Evolutionary conservation across 2,888 invertebrate genomes (phyloP).

Genomic region (Diploptera punctata): DNA sequence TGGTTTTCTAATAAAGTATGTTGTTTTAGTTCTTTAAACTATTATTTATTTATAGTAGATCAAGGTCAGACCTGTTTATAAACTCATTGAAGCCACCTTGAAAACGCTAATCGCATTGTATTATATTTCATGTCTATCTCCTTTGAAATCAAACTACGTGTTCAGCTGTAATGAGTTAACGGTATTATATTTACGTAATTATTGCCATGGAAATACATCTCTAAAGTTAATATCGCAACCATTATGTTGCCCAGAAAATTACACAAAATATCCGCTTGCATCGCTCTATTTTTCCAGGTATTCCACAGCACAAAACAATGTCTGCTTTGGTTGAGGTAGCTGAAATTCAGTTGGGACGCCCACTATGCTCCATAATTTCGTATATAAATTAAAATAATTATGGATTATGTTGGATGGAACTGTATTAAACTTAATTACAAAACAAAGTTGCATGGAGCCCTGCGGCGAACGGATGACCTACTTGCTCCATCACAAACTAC

Average conservation of each 20-base stretch:
- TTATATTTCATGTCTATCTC: not conserved
- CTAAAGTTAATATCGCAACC: not conserved
- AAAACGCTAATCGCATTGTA: not conserved
- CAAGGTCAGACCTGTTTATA: too few relatives aligned
- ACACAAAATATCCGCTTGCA: not conserved
- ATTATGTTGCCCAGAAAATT: not conserved
- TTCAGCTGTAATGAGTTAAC: not conserved
- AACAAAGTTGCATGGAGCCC: too few relatives aligned
- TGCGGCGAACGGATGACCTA: too few relatives aligned
- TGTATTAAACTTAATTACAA: not conserved
- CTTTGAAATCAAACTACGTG: not conserved
- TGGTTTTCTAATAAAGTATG: too few relatives aligned
- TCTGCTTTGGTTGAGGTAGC: not conserved
- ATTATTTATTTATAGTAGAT: too few relatives aligned
- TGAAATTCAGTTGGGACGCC: not conserved
- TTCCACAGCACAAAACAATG: not conserved
- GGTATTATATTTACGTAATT: not conserved
- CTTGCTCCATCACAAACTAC: too few relatives aligned
- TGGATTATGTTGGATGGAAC: not conserved
- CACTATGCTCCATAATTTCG: not conserved
- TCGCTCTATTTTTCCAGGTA: not conserved
- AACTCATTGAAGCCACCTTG: too few relatives aligned
- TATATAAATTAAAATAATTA: conserved; percentile 15
- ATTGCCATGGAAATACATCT: not conserved
- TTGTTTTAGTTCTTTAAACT: too few relatives aligned